phyloP scores from a whole-genome alignment of 1,140 invertebrate species.

The Chionoecetes opilio region DNA sequence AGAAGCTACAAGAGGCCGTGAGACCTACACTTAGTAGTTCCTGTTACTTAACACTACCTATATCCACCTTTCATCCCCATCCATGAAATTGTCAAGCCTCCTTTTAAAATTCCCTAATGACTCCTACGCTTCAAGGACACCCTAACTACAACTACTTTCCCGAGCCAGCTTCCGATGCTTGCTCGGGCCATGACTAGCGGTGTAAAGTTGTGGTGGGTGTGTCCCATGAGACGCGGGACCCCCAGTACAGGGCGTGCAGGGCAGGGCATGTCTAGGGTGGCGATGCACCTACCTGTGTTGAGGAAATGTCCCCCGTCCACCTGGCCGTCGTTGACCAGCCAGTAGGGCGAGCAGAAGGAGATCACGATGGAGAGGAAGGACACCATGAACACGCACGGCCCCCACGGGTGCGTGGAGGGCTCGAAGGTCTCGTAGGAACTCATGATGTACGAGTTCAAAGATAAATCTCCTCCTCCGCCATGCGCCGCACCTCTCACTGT shows the following conservation, averaged over 20 bases:
- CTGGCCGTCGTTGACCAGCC: constrained; percentile 94
- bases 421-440: constrained; percentile 77
- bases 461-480: background rate
- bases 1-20: too few relatives aligned
- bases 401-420: constrained; percentile 79
- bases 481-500: constrained; percentile 1
- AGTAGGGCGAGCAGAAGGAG: constrained; percentile 96
- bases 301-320: constrained; percentile 91
- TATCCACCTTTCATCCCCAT: too few relatives aligned
- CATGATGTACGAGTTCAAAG: constrained; percentile 20
- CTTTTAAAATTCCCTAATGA: too few relatives aligned
- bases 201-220: background rate
- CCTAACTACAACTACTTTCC: background rate
- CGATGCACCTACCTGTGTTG: constrained; percentile 88
- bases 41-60: too few relatives aligned
- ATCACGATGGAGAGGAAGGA: constrained; percentile 92
- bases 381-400: constrained; percentile 84
- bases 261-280: background rate
- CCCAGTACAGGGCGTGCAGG: too few relatives aligned
- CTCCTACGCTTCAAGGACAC: background rate
- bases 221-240: background rate
- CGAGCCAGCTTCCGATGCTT: background rate
- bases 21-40: too few relatives aligned
- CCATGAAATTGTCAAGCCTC: too few relatives aligned
- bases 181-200: background rate